Evolutionary conservation across 2,797 vertebrate genomes (phyloP).

Genomic region (Poeciliopsis presidionis): DNA sequence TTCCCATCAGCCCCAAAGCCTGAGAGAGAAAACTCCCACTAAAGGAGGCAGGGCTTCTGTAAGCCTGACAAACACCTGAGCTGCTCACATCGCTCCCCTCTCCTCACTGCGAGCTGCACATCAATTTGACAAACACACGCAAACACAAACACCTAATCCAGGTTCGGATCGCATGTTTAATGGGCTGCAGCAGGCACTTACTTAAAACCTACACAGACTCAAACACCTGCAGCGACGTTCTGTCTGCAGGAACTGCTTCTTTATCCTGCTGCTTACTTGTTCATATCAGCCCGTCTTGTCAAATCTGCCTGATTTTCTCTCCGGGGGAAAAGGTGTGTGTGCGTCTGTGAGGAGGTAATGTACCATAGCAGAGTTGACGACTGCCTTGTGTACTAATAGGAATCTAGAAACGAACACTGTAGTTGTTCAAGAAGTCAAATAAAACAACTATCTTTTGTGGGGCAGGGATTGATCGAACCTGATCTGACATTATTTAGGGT

Average conservation of each 20-base stretch:
- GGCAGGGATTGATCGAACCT: not conserved
- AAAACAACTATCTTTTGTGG: not conserved
- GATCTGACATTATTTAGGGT: not conserved
- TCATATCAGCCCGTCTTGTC: not conserved
- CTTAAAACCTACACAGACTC: slow-evolving; percentile 42
- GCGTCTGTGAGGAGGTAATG: slow-evolving; percentile 44
- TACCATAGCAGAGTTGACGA: slow-evolving; percentile 27
- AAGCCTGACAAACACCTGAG: slow-evolving; percentile 3
- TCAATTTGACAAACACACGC: slow-evolving; percentile 6
- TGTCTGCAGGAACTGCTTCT: slow-evolving; percentile 9
- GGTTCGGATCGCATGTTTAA: slow-evolving; percentile 40
- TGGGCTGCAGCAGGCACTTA: slow-evolving; percentile 47
- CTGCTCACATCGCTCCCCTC: not conserved
- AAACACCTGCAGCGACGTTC: slow-evolving; percentile 40
- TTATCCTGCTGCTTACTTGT: slow-evolving; percentile 17
- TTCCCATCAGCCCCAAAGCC: not conserved
- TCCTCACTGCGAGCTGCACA: slow-evolving; percentile 12
- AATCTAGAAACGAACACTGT: not conserved
- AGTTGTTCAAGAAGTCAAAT: not conserved
- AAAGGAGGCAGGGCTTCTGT: slow-evolving; percentile 9
- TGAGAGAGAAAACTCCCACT: slow-evolving; percentile 7
- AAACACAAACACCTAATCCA: slow-evolving; percentile 33
- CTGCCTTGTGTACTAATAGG: slow-evolving; percentile 5
- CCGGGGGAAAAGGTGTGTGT: slow-evolving; percentile 6
- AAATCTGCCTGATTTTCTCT: slow-evolving; percentile 17